These are phyloP conservation scores for Sturmia bella DNA, from an alignment of 2,888 invertebrate species.

Conservation along the genomic window DNA sequence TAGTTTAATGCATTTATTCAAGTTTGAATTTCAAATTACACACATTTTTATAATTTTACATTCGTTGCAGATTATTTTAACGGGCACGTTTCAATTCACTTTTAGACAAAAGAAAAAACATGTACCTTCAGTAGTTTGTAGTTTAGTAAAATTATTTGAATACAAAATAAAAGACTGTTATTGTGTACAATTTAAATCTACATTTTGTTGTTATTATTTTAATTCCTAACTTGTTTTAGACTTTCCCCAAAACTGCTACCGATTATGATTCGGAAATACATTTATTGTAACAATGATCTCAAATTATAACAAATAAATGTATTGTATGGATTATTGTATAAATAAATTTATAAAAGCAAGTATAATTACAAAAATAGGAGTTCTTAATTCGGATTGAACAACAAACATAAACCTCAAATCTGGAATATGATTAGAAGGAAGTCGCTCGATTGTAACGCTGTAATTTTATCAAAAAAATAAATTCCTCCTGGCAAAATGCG, in stretches of 20 bases:
- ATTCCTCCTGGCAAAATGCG: too few species aligned
- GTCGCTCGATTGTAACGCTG: too few species aligned
- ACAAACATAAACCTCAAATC: neutral
- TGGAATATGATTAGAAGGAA: too few species aligned
- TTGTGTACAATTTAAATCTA: constrained; percentile 18
- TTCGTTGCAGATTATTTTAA: constrained; percentile 11
- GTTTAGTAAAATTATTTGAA: constrained; percentile 57
- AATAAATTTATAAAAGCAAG: constrained; percentile 37
- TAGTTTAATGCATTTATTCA: constrained; percentile 12
- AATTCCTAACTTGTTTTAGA: neutral
- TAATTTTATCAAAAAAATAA: too few species aligned
- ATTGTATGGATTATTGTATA: constrained; percentile 2
- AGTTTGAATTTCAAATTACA: constrained; percentile 3
- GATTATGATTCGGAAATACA: constrained; percentile 29
- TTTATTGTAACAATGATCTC: constrained; percentile 49
- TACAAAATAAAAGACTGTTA: constrained; percentile 56
- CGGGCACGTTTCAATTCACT: constrained; percentile 8
- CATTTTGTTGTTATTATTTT: constrained; percentile 2
- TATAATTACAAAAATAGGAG: neutral
- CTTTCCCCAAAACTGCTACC: constrained; percentile 15
- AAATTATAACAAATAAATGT: constrained; percentile 17
- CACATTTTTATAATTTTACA: neutral
- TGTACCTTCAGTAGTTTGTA: constrained; percentile 67
- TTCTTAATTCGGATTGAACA: neutral
- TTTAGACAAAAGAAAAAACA: constrained; percentile 4